A percentile compares a stretch with the other conserved stretches of the same genome.
phyloP scores from a whole-genome alignment of 2,888 invertebrate species.

The Drosophila merina region DNA sequence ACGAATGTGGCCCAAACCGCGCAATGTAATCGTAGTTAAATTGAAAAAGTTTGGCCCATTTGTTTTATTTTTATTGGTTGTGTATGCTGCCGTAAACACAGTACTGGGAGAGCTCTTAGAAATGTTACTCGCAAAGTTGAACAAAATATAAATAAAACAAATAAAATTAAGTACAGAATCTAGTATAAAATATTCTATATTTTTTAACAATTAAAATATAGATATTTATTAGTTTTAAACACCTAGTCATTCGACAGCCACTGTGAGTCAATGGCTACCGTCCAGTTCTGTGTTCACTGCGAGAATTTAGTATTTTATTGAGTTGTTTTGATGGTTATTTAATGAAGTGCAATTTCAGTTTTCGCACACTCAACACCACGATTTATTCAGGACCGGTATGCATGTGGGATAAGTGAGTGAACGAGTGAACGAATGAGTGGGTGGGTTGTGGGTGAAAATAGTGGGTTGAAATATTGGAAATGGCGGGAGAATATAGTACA shows the following conservation, averaged over 20 bases:
- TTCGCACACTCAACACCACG: conserved; percentile 51
- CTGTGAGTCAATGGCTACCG: conserved; percentile 39
- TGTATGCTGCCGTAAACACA: conserved; percentile 1
- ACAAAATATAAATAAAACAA: neutral
- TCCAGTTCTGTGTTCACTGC: conserved; percentile 46
- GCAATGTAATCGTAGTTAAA: conserved; percentile 68
- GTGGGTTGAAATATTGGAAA: neutral
- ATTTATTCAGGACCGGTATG: conserved; percentile 55
- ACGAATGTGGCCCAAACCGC: conserved; percentile 43
- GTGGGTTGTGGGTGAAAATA: neutral
- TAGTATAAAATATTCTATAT: neutral
- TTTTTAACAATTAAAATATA: neutral
- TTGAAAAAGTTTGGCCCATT: conserved; percentile 71
- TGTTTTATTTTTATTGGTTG: conserved; percentile 54
- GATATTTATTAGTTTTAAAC: conserved; percentile 4
- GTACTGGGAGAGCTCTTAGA: neutral
- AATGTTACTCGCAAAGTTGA: neutral
- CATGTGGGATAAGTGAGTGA: conserved; percentile 32
- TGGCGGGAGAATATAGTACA: conserved; percentile 3
- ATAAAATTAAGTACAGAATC: neutral
- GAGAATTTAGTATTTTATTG: conserved; percentile 75
- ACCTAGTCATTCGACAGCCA: neutral
- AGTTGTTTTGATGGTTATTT: conserved; percentile 77
- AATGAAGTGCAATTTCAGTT: conserved; percentile 76
- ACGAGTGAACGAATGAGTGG: conserved; percentile 6